Evolutionary conservation across 2,888 invertebrate genomes (phyloP), one percentile per base, ranked within the genome.

Genomic region (Xestobium rufovillosum): DNA sequence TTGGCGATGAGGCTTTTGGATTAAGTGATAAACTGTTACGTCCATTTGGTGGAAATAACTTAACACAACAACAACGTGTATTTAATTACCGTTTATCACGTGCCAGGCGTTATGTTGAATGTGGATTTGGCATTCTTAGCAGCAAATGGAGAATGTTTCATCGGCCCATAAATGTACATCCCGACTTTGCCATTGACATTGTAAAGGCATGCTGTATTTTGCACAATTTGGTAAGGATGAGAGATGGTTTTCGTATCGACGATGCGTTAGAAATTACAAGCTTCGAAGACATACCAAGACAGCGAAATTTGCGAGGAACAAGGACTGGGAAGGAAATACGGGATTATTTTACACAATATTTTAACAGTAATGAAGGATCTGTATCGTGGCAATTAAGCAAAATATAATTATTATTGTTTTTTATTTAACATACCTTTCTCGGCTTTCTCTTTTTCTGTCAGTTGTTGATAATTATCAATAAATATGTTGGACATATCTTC

Each of bases 71-170:
- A 34, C 48, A 52, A 38, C 40, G 40, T 36, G 37, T 50, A n/a
- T 55, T 47, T 38, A 53, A 53, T 28, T 52, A 51, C 39, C 39
- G 50, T 10, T 34, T 50, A 23, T 40, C 33, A 26, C 33, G 47
- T 34, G 51, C 47, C 30, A 14, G 50, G 4, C 29, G 50, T 14
- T 45, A 41, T 28, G 38, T 50, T 6, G 52, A 52, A 34, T 47
- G 49, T 31, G 15, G 49, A 6, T 53, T 53, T 38, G 52, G 50
- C 4, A 51, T 55, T 35, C 31, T 53, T 12, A 41, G 32, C 19
- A 50, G 48, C 36, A 54, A 51, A 39, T 52, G 47, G 52, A 26
- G 48, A 33, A 53, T 56, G 16, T 49, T 55, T 31, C 48, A 52
- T 31, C 14, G 48, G 19, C 44, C 53, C 15, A 39, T 51, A 12